A percentile compares a stretch with the other conserved stretches of the same genome.
phyloP scores from a whole-genome alignment of 2,888 invertebrate genomes.

The Parochlus steinenii region DNA sequence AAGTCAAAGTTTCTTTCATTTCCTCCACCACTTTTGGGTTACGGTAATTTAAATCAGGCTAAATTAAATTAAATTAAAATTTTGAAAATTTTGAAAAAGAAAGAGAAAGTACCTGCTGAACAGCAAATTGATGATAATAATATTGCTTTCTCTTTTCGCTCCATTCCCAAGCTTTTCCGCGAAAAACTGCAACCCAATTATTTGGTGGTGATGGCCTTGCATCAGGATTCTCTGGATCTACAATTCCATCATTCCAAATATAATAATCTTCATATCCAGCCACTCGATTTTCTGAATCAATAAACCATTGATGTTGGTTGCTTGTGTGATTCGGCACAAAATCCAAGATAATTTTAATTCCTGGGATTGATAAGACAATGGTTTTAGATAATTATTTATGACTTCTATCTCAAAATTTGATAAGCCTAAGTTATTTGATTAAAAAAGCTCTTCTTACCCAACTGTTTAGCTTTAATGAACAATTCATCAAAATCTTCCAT shows the following conservation, averaged over 20 bases:
- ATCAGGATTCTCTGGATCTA: conserved; percentile 5
- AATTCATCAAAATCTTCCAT: conserved; percentile 36
- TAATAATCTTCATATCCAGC: conserved; percentile 41
- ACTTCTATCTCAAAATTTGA: no score
- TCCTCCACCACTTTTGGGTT: conserved; percentile 38
- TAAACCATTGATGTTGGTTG: conserved; percentile 61
- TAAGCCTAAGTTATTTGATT: no score
- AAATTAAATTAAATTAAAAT: conserved; percentile 34
- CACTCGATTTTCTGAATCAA: conserved; percentile 40
- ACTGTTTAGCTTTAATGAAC: conserved; percentile 24
- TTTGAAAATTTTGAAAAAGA: conserved; percentile 1
- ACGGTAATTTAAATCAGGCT: conserved; percentile 56
- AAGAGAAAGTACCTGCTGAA: no score
- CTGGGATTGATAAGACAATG: no score
- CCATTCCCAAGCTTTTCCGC: conserved; percentile 54
- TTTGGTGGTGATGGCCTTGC: conserved; percentile 15
- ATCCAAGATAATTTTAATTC: conserved; percentile 31
- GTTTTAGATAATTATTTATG: no score
- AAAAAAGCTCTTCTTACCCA: conserved; percentile 24
- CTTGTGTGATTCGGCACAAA: conserved; percentile 36
- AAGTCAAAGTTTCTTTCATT: conserved; percentile 41
- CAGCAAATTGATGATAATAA: conserved; percentile 47
- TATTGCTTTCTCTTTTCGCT: conserved; percentile 41
- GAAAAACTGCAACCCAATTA: conserved; percentile 31
- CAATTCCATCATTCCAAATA: background rate